phyloP scores from a whole-genome alignment of 92 coral and sea anemone species.

The Paramuricea clavata region DNA sequence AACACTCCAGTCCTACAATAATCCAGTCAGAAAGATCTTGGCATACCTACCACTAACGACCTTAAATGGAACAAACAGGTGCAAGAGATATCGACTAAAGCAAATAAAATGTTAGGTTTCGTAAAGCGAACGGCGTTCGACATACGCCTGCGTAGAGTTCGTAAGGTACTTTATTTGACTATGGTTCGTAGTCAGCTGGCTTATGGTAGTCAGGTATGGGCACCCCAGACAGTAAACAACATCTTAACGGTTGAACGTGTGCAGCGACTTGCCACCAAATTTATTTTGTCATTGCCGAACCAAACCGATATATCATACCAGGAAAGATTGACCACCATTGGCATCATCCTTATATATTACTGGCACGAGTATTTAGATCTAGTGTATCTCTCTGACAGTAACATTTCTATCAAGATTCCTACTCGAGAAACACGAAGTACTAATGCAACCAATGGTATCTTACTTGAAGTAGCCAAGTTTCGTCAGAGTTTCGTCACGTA shows the following conservation, averaged over 20 bases:
- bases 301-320: slow-evolving; percentile 50
- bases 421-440: slow-evolving; percentile 45
- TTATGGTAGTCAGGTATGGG: too few species aligned
- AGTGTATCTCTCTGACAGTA: slow-evolving; percentile 31
- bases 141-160: too few species aligned
- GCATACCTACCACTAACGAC: not conserved
- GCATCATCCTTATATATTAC: slow-evolving; percentile 54
- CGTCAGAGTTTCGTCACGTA: too few species aligned
- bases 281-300: slow-evolving; percentile 54
- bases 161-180: too few species aligned
- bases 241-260: slow-evolving; percentile 48
- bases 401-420: slow-evolving; percentile 1
- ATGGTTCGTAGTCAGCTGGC: too few species aligned
- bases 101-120: slow-evolving; percentile 30
- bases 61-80: too few species aligned
- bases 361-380: slow-evolving; percentile 62
- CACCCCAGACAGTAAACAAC: slow-evolving; percentile 51
- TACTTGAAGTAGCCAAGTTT: not conserved
- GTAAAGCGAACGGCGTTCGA: too few species aligned
- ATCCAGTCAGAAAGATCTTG: not conserved
- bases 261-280: slow-evolving; percentile 66
- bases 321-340: slow-evolving; percentile 28
- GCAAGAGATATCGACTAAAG: slow-evolving; percentile 31
- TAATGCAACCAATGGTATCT: not conserved
- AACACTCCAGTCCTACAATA: not conserved